These are phyloP conservation scores for Tachina grossa DNA, from an alignment of 2,888 invertebrate genomes.

Conservation along the genomic window DNA sequence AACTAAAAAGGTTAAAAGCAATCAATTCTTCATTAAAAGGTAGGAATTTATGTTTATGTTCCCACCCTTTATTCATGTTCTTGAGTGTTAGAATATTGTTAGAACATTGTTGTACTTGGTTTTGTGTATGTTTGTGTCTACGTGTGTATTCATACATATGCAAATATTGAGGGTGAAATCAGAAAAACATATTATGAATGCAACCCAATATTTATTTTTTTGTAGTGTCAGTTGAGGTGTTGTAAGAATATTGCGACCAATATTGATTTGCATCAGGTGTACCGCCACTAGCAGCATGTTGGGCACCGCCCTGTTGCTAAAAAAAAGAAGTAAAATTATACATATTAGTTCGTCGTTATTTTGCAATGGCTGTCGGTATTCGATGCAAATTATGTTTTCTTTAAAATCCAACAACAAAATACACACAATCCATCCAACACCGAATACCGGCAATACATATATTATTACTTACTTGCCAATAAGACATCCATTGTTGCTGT, in stretches of 20 bases:
- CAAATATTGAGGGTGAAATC: constrained; percentile 22
- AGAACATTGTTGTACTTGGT: constrained; percentile 59
- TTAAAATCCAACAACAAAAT: no score
- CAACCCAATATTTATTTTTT: constrained; percentile 57
- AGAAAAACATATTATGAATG: constrained; percentile 12
- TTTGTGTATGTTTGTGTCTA: constrained; percentile 34
- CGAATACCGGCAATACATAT: not conserved
- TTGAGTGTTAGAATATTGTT: constrained; percentile 32
- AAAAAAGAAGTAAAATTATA: not conserved
- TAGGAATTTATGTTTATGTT: not conserved
- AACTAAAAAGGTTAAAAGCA: constrained; percentile 1
- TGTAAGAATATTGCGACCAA: constrained; percentile 82
- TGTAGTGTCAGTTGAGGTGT: constrained; percentile 76
- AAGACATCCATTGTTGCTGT: constrained; percentile 82
- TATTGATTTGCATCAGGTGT: constrained; percentile 79
- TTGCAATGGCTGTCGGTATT: not conserved
- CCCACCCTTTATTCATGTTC: not conserved
- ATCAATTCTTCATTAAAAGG: constrained; percentile 35
- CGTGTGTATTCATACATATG: constrained; percentile 22
- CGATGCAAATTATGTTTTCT: no score
- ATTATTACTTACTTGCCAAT: constrained; percentile 80
- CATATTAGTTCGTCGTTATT: not conserved
- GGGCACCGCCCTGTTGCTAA: constrained; percentile 70
- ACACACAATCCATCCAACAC: no score
- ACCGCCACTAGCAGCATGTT: constrained; percentile 73